Evolutionary conservation across 2,797 vertebrate species (phyloP).

Genomic region (Muscicapa comitata): DNA sequence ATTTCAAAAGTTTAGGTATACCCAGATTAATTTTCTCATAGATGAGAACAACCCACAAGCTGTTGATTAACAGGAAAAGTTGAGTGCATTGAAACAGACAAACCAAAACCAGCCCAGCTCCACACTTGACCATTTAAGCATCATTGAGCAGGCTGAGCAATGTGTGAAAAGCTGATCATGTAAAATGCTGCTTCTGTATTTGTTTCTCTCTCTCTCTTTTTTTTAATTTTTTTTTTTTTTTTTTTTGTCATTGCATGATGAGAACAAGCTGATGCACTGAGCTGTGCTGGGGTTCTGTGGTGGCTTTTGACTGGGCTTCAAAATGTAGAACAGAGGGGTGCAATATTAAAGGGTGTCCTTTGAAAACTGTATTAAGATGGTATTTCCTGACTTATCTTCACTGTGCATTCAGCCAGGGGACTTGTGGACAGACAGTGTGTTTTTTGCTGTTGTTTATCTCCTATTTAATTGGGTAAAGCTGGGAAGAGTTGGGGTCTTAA

Average conservation of each 20-base stretch:
- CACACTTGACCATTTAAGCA: neutral
- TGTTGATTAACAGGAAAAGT: neutral
- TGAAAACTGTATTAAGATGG: neutral
- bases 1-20: neutral
- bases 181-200: neutral
- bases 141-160: neutral
- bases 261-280: neutral
- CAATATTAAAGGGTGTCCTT: neutral
- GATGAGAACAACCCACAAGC: neutral
- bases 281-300: neutral
- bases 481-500: neutral
- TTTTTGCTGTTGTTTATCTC: neutral
- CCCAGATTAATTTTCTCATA: neutral
- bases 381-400: neutral
- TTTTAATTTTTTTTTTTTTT: neutral
- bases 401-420: neutral
- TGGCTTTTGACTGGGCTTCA: neutral
- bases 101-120: neutral
- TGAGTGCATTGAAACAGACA: neutral
- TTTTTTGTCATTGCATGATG: neutral
- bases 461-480: neutral
- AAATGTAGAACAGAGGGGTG: neutral
- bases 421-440: accelerated
- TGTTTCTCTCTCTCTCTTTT: neutral
- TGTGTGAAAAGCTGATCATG: neutral